Percentiles rank a stretch among this genome's conserved stretches.
phyloP scores from a whole-genome alignment of 2,797 vertebrate genomes.

The Takifugu rubripes region DNA sequence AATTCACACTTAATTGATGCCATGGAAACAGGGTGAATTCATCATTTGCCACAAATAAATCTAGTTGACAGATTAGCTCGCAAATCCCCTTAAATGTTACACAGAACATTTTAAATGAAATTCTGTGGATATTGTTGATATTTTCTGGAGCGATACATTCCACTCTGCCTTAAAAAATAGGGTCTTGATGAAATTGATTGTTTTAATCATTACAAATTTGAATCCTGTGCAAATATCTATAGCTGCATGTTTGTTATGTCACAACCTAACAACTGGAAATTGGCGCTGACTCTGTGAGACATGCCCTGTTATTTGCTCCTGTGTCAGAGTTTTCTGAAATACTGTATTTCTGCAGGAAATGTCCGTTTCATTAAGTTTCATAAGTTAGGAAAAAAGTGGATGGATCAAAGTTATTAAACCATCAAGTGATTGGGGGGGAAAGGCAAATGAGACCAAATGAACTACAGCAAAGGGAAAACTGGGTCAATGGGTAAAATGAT shows the following conservation, averaged over 20 bases:
- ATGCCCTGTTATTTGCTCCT: constrained; percentile 39
- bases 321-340: constrained; percentile 18
- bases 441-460: too few species aligned
- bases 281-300: background rate
- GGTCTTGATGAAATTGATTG: too few species aligned
- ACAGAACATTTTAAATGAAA: background rate
- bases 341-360: constrained; percentile 9
- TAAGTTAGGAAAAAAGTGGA: too few species aligned
- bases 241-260: too few species aligned
- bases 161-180: too few species aligned
- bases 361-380: too few species aligned
- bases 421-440: too few species aligned
- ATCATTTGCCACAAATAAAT: background rate
- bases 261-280: background rate
- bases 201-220: constrained; percentile 8
- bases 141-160: background rate
- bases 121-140: background rate
- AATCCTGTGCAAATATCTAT: background rate
- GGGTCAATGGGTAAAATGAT: too few species aligned
- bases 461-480: too few species aligned
- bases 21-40: background rate
- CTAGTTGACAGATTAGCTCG: background rate
- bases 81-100: background rate
- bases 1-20: background rate
- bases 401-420: too few species aligned